Percentiles rank a stretch among this genome's conserved stretches.
phyloP scores from a whole-genome alignment of 2,888 invertebrate species.

The Mesorhabditis sp. region DNA sequence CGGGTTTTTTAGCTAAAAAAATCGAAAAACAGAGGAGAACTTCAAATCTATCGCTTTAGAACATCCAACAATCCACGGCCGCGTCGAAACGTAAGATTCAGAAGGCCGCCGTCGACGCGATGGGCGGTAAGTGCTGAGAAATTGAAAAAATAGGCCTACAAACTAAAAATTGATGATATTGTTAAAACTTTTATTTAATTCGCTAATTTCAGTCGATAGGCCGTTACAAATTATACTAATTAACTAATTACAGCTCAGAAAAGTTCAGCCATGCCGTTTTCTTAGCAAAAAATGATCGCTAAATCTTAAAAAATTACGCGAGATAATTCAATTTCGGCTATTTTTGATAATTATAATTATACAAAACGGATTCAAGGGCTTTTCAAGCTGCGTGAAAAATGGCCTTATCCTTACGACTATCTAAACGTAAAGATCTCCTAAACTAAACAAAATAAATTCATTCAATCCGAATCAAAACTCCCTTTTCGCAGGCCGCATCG shows the following conservation, averaged over 20 bases:
- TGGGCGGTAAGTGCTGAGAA: constrained; percentile 21
- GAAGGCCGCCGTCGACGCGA: constrained; percentile 27
- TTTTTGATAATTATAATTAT: no score
- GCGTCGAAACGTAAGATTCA: constrained; percentile 49
- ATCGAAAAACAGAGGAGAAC: neutral
- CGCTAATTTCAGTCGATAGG: neutral
- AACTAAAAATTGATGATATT: constrained; percentile 1
- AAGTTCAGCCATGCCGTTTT: neutral
- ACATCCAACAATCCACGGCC: constrained; percentile 47
- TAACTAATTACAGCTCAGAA: neutral
- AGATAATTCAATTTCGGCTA: constrained; percentile 5
- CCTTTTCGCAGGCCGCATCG: constrained; percentile 36
- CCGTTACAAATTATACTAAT: neutral
- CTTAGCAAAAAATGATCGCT: neutral
- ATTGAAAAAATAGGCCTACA: neutral
- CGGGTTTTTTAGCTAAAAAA: no score
- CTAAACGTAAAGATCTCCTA: neutral
- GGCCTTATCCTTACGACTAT: no score
- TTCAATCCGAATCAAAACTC: neutral
- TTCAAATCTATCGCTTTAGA: constrained; percentile 29
- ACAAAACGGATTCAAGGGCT: no score
- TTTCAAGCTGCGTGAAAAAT: no score
- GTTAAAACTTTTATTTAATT: neutral
- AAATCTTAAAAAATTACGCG: no score
- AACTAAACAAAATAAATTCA: neutral